These are phyloP conservation scores for Papilio helenus DNA, from an alignment of 1,140 invertebrate genomes.

Conservation along the genomic window DNA sequence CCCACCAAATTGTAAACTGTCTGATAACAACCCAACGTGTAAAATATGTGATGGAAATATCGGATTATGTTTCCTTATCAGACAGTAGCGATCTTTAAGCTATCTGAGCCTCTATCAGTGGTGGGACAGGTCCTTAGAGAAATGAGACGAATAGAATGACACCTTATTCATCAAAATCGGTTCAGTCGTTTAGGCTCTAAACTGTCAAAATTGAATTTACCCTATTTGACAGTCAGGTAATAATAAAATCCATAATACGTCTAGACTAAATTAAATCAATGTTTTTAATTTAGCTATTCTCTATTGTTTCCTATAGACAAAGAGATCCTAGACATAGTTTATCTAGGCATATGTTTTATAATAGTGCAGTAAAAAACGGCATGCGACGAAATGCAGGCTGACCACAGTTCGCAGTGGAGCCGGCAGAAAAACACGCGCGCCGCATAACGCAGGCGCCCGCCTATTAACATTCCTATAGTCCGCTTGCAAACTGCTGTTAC, in stretches of 20 bases:
- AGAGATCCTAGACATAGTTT: not conserved
- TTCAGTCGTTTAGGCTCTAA: no score
- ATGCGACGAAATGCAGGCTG: constrained; percentile 55
- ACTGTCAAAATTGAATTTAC: no score
- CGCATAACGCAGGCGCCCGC: constrained; percentile 54
- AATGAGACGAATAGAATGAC: no score
- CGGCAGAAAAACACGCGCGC: constrained; percentile 49
- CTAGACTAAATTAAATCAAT: not conserved
- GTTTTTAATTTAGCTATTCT: not conserved
- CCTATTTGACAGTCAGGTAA: no score
- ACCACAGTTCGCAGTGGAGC: constrained; percentile 49
- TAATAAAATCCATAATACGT: not conserved
- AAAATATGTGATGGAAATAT: no score
- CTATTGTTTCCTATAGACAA: not conserved
- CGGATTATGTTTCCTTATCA: no score
- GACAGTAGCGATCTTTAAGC: no score
- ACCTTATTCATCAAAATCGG: no score
- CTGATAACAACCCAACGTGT: no score
- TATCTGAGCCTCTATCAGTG: no score
- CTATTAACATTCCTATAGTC: constrained; percentile 70
- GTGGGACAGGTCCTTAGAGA: no score
- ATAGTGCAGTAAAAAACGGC: constrained; percentile 40
- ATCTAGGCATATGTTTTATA: constrained; percentile 38
- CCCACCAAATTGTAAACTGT: no score
- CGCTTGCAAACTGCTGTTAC: constrained; percentile 57